Percentiles rank a stretch among this genome's conserved stretches.
phyloP scores from a whole-genome alignment of 2,113 vertebrate genomes.

The Ancistrus triradiatus region DNA sequence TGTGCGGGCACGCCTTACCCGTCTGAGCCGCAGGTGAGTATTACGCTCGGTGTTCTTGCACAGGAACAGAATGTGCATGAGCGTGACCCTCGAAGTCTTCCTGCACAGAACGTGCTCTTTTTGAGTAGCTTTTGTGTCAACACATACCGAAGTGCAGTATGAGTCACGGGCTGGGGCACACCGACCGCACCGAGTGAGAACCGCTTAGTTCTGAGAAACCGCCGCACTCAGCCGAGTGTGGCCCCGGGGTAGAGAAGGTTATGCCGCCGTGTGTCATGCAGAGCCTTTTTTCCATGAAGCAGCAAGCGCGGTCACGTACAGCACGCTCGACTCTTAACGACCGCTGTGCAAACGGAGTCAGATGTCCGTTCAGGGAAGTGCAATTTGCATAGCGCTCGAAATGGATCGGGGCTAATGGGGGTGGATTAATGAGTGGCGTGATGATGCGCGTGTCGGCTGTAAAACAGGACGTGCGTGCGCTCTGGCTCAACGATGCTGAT shows the following conservation, averaged over 20 bases:
- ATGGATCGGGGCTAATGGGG: background rate
- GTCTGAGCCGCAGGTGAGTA: background rate
- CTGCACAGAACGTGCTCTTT: background rate
- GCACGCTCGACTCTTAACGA: constrained; percentile 11
- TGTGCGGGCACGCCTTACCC: background rate
- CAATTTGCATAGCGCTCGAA: background rate
- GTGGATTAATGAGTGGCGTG: constrained; percentile 9
- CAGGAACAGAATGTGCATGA: constrained; percentile 7
- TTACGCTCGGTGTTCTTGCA: background rate
- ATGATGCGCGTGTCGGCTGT: background rate
- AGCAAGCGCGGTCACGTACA: constrained; percentile 1
- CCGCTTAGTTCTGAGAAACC: background rate
- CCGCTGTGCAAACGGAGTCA: constrained; percentile 7
- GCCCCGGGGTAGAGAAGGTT: too few relatives aligned
- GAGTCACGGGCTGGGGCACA: constrained; percentile 12
- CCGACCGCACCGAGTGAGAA: background rate
- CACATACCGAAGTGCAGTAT: background rate
- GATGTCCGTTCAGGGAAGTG: constrained; percentile 7
- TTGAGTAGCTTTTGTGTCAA: background rate
- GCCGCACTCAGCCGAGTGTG: too few relatives aligned
- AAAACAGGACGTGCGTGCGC: too few relatives aligned
- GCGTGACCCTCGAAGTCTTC: background rate
- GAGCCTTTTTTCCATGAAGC: constrained; percentile 10
- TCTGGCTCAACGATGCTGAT: too few relatives aligned
- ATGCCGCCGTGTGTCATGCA: constrained; percentile 16